Conservation (phyloP, 92 coral and sea anemone species). For the Umimayanthus kanabou region DNA sequence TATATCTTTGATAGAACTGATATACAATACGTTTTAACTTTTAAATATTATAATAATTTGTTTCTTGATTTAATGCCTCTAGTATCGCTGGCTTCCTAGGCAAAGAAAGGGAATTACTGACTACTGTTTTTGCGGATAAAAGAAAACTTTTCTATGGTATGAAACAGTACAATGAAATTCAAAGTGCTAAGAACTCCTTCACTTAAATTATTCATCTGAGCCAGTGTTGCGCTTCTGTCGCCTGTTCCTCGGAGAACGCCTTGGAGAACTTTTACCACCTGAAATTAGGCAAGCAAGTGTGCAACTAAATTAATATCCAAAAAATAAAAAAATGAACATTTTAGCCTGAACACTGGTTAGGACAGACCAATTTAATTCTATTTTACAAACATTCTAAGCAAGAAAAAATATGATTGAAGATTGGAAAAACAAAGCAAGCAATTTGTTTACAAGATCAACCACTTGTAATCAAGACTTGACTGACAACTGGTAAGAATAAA, state of each 20-base stretch:
- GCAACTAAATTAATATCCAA: background rate
- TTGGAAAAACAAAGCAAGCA: too few species aligned
- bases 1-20: background rate
- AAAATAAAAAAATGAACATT: too few species aligned
- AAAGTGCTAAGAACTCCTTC: background rate
- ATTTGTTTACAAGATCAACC: too few species aligned
- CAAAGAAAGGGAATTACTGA: background rate
- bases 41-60: conserved; percentile 28
- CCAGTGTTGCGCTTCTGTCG: conserved; percentile 99
- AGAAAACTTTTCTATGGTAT: conserved; percentile 1
- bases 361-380: too few species aligned
- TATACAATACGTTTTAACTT: conserved; percentile 16
- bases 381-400: too few species aligned
- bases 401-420: too few species aligned
- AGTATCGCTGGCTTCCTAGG: conserved; percentile 35
- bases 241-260: conserved; percentile 98
- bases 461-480: too few species aligned
- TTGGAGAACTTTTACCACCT: conserved; percentile 86
- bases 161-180: background rate
- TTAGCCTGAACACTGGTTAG: too few species aligned
- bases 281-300: background rate
- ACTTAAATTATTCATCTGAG: conserved; percentile 78
- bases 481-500: too few species aligned
- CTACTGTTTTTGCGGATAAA: background rate
- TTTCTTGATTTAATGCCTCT: conserved; percentile 18